Conservation (phyloP, 2,888 invertebrate genomes). For the Platycheirus albimanus region DNA sequence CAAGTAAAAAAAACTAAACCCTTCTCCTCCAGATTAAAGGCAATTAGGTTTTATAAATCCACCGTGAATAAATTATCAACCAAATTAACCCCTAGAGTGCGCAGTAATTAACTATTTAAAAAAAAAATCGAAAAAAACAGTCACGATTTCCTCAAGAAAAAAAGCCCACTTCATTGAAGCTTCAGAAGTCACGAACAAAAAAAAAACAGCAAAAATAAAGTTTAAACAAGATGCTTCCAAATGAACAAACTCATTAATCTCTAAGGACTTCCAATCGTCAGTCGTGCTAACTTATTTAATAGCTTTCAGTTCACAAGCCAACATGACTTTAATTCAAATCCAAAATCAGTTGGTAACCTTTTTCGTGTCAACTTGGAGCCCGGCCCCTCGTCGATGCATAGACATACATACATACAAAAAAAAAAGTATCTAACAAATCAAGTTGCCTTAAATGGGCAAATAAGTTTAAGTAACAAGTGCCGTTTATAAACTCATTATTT, state of each 20-base stretch:
- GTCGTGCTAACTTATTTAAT: background rate
- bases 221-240: background rate
- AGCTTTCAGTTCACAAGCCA: background rate
- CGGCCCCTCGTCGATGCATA: constrained; percentile 3
- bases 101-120: too few species aligned
- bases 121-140: too few species aligned
- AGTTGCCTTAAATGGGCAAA: constrained; percentile 54
- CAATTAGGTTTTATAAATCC: too few species aligned
- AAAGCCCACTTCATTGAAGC: too few species aligned
- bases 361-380: constrained; percentile 43
- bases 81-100: too few species aligned
- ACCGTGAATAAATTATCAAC: too few species aligned
- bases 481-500: constrained; percentile 57
- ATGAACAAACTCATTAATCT: background rate
- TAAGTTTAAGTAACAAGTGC: constrained; percentile 49
- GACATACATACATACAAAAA: background rate
- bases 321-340: background rate
- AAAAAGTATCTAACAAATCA: constrained; percentile 37
- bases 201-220: too few species aligned
- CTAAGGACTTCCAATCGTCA: background rate
- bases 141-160: too few species aligned
- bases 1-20: too few species aligned
- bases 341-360: constrained; percentile 1
- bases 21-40: too few species aligned
- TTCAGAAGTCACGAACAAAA: background rate